Conservation (phyloP, 2,113 vertebrate species). For the Anolis sagrei region DNA sequence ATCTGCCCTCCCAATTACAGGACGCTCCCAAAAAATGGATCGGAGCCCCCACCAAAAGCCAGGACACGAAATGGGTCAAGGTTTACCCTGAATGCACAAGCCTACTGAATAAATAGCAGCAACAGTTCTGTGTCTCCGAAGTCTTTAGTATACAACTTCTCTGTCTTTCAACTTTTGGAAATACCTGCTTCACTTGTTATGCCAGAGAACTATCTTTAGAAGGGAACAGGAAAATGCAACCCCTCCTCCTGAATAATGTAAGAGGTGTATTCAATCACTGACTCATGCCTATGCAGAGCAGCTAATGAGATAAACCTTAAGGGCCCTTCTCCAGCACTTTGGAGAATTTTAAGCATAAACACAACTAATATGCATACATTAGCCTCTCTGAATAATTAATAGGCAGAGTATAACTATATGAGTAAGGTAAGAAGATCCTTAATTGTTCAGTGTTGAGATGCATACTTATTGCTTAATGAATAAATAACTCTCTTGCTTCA, state of each 20-base stretch:
- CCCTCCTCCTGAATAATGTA: not conserved
- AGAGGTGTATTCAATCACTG: slow-evolving; percentile 4
- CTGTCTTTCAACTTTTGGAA: not conserved
- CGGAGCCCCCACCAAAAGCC: too few species aligned
- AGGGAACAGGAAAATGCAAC: not conserved
- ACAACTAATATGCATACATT: slow-evolving; percentile 25
- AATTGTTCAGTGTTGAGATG: slow-evolving; percentile 21
- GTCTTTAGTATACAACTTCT: not conserved
- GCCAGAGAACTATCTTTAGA: not conserved
- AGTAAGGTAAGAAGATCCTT: slow-evolving; percentile 14
- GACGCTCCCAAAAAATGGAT: too few species aligned
- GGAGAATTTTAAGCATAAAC: slow-evolving; percentile 42
- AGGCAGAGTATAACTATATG: slow-evolving; percentile 13
- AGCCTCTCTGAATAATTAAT: slow-evolving; percentile 47
- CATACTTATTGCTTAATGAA: slow-evolving; percentile 24
- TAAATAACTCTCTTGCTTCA: slow-evolving; percentile 26
- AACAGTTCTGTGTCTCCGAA: not conserved
- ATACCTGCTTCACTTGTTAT: slow-evolving; percentile 1
- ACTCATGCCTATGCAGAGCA: slow-evolving; percentile 10
- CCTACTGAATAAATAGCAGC: too few species aligned
- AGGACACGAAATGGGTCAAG: too few species aligned
- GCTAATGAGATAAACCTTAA: slow-evolving; percentile 44
- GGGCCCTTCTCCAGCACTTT: slow-evolving; percentile 30
- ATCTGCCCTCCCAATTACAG: too few species aligned
- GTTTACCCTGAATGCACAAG: too few species aligned